These are phyloP conservation scores for Apodemus agrarius DNA, from an alignment of 2,797 vertebrate species.

Conservation along the genomic window DNA sequence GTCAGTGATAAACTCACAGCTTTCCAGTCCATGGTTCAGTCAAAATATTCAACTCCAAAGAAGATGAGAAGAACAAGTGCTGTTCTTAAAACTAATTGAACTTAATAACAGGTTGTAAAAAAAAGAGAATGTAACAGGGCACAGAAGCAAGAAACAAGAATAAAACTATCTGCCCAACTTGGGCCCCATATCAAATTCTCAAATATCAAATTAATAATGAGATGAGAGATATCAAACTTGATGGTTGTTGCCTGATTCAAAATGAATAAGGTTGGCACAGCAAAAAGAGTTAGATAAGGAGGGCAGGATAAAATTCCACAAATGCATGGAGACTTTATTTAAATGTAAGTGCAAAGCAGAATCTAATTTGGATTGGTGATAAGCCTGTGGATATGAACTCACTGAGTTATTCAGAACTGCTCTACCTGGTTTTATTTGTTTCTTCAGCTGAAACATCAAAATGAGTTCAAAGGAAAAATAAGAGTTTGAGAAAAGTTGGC, in stretches of 20 bases:
- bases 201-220: not conserved
- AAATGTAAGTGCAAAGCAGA: slow-evolving; percentile 28
- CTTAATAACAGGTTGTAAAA: not conserved
- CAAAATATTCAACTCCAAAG: not conserved
- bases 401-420: not conserved
- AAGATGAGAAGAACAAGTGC: not conserved
- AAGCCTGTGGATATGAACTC: not conserved
- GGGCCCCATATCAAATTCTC: not conserved
- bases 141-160: not conserved
- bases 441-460: slow-evolving; percentile 24
- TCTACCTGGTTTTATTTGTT: not conserved
- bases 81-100: not conserved
- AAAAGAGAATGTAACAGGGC: not conserved
- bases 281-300: not conserved
- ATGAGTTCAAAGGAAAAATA: not conserved
- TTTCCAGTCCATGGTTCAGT: not conserved
- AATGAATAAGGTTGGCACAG: not conserved
- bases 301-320: not conserved
- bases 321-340: not conserved
- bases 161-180: not conserved
- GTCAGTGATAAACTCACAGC: not conserved
- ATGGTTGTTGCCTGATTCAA: not conserved
- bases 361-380: not conserved
- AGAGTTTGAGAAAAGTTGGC: not conserved
- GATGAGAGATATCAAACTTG: not conserved